Evolutionary conservation across 2,797 vertebrate species (phyloP).

Genomic region (Linurgus olivaceus): DNA sequence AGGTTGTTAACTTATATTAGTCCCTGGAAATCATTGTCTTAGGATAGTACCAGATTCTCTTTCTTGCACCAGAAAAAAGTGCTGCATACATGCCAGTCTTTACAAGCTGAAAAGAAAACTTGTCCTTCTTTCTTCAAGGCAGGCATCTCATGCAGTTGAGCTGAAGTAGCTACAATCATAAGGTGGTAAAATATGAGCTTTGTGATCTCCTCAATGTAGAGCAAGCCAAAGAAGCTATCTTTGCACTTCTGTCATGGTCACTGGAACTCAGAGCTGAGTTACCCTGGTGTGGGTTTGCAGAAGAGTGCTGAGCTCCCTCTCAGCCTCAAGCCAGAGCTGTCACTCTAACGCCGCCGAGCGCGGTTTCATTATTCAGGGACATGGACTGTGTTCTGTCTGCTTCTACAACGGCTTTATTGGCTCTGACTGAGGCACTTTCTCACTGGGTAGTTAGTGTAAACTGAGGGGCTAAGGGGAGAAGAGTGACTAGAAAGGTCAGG

Average conservation of each 20-base stretch:
- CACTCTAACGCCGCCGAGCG: rapidly evolving
- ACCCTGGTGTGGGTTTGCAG: not conserved
- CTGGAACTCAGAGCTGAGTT: not conserved
- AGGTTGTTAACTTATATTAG: not conserved
- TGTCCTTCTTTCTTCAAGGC: not conserved
- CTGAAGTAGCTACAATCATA: not conserved
- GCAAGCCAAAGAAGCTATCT: not conserved
- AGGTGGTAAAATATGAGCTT: not conserved
- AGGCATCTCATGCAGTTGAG: not conserved
- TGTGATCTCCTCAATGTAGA: not conserved
- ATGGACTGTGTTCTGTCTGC: not conserved
- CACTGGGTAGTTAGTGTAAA: not conserved
- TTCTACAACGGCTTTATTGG: not conserved
- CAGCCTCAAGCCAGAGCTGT: not conserved
- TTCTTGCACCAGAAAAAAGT: not conserved
- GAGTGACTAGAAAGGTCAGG: not conserved
- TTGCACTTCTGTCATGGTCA: not conserved
- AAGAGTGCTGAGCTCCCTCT: not conserved
- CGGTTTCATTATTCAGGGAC: not conserved
- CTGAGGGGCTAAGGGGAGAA: not conserved
- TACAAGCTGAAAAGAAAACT: not conserved
- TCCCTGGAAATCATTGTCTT: not conserved
- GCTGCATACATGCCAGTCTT: not conserved
- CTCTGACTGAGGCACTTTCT: not conserved
- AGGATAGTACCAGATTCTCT: not conserved